Base-by-base conservation (phyloP, 2,888 invertebrate species). In the Heliconius charithonia region DNA sequence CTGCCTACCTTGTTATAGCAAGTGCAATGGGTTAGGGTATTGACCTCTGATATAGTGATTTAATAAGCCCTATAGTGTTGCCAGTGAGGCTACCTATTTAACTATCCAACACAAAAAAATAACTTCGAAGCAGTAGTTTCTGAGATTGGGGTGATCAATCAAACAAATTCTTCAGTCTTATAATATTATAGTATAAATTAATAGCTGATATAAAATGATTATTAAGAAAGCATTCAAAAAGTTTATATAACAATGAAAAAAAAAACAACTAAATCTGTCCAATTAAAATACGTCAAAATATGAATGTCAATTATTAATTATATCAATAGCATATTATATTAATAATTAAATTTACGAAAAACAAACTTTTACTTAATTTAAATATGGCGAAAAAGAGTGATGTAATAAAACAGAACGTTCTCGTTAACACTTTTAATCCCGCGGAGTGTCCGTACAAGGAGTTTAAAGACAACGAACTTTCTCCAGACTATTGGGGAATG, bases 381-480 rank as follows among this genome's bases (percentile, higher is more conserved):
- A 78, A 29, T 71, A 80, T 80, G 82, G 69, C 82, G 22, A 81
- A 83, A 73, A 83, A 81, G 41, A 69, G 77, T 51, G 82, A 82
- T 22, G 6, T 79, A 16, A 62, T 72, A 1, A 79, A 78, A 22
- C 79, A 81, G n/a, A 79, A 74, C 62, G 45, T 80, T 25, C n/a
- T 80, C 16, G 75, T 80, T 10, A 73, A 79, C 27, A 77, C 75
- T 13, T 76, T 87, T 2, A 88, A 91, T 72, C 90, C 90, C 0
- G 83, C 86, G 0, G 94, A 93, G 41, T 93, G 93, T 82, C 94
- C 95, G 0, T 95, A 94, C 66, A 88, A 93, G 70, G 94, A 95
- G 45, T 95, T 92, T 63, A 84, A 88, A 72, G 94, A 95, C 66
- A 89, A 89, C 76, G 94, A 94, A 75, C 81, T 94, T 25, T 85